Conservation (phyloP, 2,888 invertebrate genomes). For the Watsonalla binaria region DNA sequence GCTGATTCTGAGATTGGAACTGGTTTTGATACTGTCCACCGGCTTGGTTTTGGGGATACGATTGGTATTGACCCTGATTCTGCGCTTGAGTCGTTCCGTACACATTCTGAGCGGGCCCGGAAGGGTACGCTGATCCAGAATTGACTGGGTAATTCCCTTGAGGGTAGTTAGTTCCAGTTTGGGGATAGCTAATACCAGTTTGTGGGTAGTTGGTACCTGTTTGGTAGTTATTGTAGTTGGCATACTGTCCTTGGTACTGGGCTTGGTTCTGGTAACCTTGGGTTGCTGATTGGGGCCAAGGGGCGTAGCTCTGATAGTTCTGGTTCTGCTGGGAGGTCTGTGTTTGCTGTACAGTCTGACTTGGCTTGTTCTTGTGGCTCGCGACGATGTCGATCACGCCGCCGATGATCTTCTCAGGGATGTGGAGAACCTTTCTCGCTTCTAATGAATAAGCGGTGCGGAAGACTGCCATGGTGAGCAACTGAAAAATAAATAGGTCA, state of each 20-base stretch:
- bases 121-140: constrained; percentile 14
- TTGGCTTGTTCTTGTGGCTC: constrained; percentile 62
- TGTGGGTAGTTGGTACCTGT: constrained; percentile 13
- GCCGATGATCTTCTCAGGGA: constrained; percentile 68
- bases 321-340: constrained; percentile 10
- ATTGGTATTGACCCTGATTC: constrained; percentile 26
- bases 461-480: constrained; percentile 25
- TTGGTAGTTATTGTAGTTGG: constrained; percentile 24
- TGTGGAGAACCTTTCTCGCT: constrained; percentile 41
- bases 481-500: constrained; percentile 17
- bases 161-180: constrained; percentile 15
- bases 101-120: constrained; percentile 11
- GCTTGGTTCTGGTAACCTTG: constrained; percentile 27
- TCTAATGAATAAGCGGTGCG: constrained; percentile 27
- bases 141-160: constrained; percentile 11
- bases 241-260: constrained; percentile 35
- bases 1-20: constrained; percentile 14
- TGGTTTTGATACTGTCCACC: constrained; percentile 9
- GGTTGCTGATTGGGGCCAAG: constrained; percentile 24
- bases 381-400: constrained; percentile 70
- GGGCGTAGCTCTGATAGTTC: constrained; percentile 28
- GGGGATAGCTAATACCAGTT: constrained; percentile 13
- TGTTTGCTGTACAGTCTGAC: constrained; percentile 9
- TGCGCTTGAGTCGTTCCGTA: constrained; percentile 16
- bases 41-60: constrained; percentile 17